These are phyloP conservation scores for Poeciliopsis paucimaculata DNA, from an alignment of 2,797 vertebrate genomes.

Conservation along the genomic window DNA sequence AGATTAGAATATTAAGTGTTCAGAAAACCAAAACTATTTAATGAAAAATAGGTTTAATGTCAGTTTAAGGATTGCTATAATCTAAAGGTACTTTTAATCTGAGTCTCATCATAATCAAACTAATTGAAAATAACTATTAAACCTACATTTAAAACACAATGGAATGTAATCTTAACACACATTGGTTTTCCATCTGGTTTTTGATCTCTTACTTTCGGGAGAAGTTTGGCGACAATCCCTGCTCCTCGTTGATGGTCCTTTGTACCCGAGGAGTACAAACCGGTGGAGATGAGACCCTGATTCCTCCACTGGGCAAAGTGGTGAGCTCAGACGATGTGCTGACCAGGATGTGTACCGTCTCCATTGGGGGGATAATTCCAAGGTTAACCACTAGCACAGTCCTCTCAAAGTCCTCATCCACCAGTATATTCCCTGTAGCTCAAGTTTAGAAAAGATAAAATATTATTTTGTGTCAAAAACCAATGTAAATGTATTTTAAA, in stretches of 20 bases:
- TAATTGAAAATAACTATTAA: background rate
- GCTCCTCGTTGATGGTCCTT: conserved; percentile 82
- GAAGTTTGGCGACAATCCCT: conserved; percentile 80
- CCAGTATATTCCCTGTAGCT: conserved; percentile 81
- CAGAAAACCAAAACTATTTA: too few relatives aligned
- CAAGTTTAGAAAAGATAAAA: conserved; percentile 15
- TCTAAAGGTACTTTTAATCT: too few relatives aligned
- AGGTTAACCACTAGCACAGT: conserved; percentile 92
- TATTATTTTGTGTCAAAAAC: background rate
- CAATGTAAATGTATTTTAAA: background rate
- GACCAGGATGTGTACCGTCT: conserved; percentile 89
- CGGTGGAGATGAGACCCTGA: conserved; percentile 88
- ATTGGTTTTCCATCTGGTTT: background rate
- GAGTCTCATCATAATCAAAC: background rate
- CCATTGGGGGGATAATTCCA: conserved; percentile 89
- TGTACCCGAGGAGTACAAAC: conserved; percentile 89
- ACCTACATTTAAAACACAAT: background rate
- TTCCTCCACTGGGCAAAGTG: conserved; percentile 88
- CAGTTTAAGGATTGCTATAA: too few relatives aligned
- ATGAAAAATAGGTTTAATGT: too few relatives aligned
- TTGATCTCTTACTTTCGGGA: conserved; percentile 78
- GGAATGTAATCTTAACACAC: background rate
- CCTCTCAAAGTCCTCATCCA: conserved; percentile 94
- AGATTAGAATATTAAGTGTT: background rate
- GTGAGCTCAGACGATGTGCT: conserved; percentile 94